Conservation (phyloP, 2,113 vertebrate genomes). For the Caretta caretta region DNA sequence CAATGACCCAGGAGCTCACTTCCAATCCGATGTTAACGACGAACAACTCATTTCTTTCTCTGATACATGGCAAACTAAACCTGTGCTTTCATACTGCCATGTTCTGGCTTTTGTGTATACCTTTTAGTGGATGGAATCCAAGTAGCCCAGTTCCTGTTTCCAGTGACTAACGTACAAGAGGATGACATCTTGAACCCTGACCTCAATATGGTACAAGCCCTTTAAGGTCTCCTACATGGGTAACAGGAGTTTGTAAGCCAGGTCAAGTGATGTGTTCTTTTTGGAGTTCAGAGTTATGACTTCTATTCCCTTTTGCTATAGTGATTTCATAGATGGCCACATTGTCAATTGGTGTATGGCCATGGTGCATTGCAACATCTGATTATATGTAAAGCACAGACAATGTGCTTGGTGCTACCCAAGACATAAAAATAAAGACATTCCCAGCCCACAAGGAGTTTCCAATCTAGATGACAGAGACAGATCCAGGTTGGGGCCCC, state of each 20-base stretch:
- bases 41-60: background rate
- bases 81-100: background rate
- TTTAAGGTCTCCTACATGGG: background rate
- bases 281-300: background rate
- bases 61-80: background rate
- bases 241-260: background rate
- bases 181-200: background rate
- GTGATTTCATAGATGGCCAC: background rate
- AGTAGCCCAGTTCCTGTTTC: background rate
- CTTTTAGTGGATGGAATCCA: background rate
- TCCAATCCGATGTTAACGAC: background rate
- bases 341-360: background rate
- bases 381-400: background rate
- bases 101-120: background rate
- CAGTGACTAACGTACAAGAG: background rate
- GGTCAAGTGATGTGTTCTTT: background rate
- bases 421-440: background rate
- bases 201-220: background rate
- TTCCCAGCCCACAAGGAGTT: background rate
- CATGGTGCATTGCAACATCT: background rate
- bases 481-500: background rate
- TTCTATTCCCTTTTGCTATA: background rate
- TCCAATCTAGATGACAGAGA: background rate
- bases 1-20: background rate
- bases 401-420: background rate